Base-by-base conservation (phyloP, 2,888 invertebrate species). In the Liodrosophila aerea region DNA sequence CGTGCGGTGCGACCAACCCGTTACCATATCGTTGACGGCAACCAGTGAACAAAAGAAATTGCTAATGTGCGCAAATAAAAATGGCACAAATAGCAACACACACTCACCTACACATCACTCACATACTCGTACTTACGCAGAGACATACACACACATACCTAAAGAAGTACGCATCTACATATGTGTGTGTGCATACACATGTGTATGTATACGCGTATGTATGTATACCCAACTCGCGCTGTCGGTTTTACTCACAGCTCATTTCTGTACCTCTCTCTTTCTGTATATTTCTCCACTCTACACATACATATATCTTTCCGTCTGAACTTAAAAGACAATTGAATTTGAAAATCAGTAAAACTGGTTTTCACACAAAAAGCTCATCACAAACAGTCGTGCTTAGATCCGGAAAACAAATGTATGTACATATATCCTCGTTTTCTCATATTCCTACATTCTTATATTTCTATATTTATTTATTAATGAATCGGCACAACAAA, bases 281-380 rank as follows among this genome's bases (percentile, higher is more conserved):
- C 27, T 36, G 22, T 36, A 29, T 51, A 40, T 46, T 56, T 9
- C 12, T 31, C 13, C 40, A 11, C 39, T 46, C 33, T 29, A n/a
- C n/a, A n/a, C n/a, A n/a, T n/a, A n/a, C n/a, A n/a, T n/a, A n/a
- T n/a, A n/a, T 29, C 59, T 30, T 37, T n/a, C 46, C 22, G 13
- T 12, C 30, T 37, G 31, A 52, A 51, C 64, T 37, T 53, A 33
- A 53, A 49, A 74, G 64, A 80, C 72, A 80, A 83, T 83, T 80
- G 83, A 80, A 80, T 80, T 76, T 80, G 72, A 80, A 76, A 83
- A 83, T 74, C 76, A 72, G 84, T 73, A 67, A 83, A 75, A 76
- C 84, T 76, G 52, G 81, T 80, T 80, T 74, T 66, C 65, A 71
- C 63, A 74, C 73, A 73, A 63, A 66, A 64, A 70, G 65, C 60